Percentiles rank a stretch among this genome's conserved stretches.
These are phyloP conservation scores for Neoseiulus cucumeris DNA, from an alignment of 1,140 invertebrate genomes.

Conservation along the genomic window DNA sequence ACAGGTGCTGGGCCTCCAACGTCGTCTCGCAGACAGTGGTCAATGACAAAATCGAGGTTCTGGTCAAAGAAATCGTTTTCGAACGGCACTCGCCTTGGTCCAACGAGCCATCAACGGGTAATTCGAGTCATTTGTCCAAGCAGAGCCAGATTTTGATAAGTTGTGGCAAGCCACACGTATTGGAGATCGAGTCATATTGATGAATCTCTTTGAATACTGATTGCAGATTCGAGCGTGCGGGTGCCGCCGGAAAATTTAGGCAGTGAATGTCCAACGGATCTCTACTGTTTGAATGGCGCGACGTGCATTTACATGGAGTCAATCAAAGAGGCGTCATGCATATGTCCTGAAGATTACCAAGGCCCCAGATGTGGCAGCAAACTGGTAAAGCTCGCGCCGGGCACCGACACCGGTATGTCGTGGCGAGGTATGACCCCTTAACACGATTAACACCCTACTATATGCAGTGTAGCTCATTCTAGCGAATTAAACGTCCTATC, in stretches of 20 bases:
- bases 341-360: background rate
- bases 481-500: no score
- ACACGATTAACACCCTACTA: no score
- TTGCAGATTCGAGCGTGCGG: no score
- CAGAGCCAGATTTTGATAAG: no score
- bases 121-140: no score
- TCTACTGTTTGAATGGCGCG: background rate
- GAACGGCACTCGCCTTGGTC: background rate
- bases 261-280: background rate
- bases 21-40: background rate
- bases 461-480: no score
- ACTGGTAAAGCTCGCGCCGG: background rate
- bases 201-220: no score
- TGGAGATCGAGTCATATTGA: no score
- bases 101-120: no score
- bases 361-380: background rate
- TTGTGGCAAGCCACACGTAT: no score
- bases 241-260: no score
- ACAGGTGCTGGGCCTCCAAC: background rate
- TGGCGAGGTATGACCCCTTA: background rate
- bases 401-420: slow-evolving; percentile 1
- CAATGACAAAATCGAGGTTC: background rate
- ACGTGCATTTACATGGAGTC: background rate
- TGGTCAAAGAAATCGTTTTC: background rate
- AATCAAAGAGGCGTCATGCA: background rate